A percentile compares a stretch with the other conserved stretches of the same genome.
phyloP scores from a whole-genome alignment of 2,888 invertebrate species.

The Poecilus cupreus region DNA sequence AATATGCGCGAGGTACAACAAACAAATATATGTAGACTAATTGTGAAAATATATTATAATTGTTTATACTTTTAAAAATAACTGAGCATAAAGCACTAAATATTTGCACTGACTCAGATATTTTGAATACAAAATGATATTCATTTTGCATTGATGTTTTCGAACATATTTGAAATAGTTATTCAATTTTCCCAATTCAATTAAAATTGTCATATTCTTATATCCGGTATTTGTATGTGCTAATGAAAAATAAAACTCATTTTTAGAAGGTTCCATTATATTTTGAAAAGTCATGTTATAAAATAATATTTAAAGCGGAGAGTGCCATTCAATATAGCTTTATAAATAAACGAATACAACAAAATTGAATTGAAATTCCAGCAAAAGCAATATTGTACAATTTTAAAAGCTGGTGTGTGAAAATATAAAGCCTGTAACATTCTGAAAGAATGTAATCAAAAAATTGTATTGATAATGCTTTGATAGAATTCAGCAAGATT shows the following conservation, averaged over 20 bases:
- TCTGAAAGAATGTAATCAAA: conserved; percentile 1
- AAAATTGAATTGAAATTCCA: conserved; percentile 17
- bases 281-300: not conserved
- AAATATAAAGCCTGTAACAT: conserved; percentile 2
- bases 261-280: not conserved
- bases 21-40: too few species aligned
- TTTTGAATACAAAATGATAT: too few species aligned
- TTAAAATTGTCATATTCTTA: not conserved
- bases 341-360: conserved; percentile 13
- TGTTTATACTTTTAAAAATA: too few species aligned
- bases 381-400: conserved; percentile 13
- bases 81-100: too few species aligned
- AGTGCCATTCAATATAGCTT: not conserved
- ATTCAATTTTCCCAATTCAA: not conserved
- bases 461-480: not conserved
- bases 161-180: too few species aligned
- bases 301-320: conserved; percentile 1
- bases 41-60: too few species aligned
- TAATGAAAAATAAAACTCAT: not conserved
- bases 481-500: not conserved
- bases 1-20: not conserved
- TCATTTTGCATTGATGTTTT: too few species aligned
- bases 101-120: too few species aligned
- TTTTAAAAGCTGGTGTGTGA: not conserved
- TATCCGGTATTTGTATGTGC: not conserved